Evolutionary conservation across 2,888 invertebrate genomes (phyloP), one percentile per base, ranked within the genome.

Genomic region (Amorpha juglandis): DNA sequence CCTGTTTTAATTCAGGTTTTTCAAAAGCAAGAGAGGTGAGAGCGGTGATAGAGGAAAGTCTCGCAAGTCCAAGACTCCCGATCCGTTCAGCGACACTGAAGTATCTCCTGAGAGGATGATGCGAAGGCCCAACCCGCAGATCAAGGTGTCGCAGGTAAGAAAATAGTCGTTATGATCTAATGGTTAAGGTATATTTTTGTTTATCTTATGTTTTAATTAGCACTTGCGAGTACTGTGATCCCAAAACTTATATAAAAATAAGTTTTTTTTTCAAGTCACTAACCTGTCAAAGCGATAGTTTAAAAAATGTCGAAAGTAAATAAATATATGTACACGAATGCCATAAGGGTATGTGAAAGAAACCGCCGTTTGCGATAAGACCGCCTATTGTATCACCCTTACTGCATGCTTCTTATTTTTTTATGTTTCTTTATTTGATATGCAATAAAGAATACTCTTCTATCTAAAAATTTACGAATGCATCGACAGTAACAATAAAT

Each of bases 11-110:
- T 21, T 12, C 78, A 96, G 98, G 87, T 98, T 98, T 90, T 98
- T 98, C 89, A 96, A 97, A 38, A 96, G 97, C 79, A 97, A 97
- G 84, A 95, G 96, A 51, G 95, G 95, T 21, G 95, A 95, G 78
- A 96, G 96, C 73, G 95, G 95, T 19, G 96, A 96, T 52, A 94
- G 95, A 9, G 90, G 91, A 1, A 96, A 95, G 74, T 89, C 95
- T 0, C 86, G 92, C n/a, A 96, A 96, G 81, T 94, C 95, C 0
- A 96, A 95, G 78, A 96, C 96, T 0, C 96, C 96, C 0, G 96
- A 96, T 71, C 95, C 95, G 0, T 91, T 95, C 76, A 90, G 90
- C 47, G 94, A 94, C 42, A 83, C 86, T 0, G 93, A 94, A 53
- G 83, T 91, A 0, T 90, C 92, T 0, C 94, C 94, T 0, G 94